These are phyloP conservation scores for Syncerus caffer DNA, from an alignment of 2,797 vertebrate genomes.

Conservation along the genomic window DNA sequence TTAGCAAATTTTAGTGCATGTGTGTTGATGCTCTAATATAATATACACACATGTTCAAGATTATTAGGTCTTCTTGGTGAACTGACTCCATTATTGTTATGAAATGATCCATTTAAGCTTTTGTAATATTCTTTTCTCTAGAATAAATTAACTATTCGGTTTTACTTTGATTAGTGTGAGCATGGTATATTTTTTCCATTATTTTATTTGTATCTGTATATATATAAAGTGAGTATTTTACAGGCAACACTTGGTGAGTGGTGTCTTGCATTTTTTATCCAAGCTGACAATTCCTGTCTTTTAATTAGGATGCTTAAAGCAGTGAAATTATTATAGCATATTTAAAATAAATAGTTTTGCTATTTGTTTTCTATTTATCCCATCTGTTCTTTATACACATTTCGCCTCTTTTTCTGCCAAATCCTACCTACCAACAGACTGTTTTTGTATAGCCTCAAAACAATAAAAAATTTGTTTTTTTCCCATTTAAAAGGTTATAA, in stretches of 20 bases:
- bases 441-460: not conserved
- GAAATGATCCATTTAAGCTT: not conserved
- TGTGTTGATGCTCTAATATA: not conserved
- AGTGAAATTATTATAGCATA: not conserved
- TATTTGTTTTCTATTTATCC: not conserved
- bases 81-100: not conserved
- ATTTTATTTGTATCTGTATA: not conserved
- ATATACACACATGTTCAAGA: not conserved
- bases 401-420: not conserved
- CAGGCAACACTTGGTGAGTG: not conserved
- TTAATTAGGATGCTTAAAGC: not conserved
- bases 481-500: not conserved
- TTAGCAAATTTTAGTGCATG: not conserved
- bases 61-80: not conserved
- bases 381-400: not conserved
- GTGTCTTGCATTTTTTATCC: not conserved
- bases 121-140: not conserved
- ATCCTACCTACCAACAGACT: not conserved
- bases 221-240: not conserved
- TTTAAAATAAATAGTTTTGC: not conserved
- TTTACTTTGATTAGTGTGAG: not conserved
- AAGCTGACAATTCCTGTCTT: not conserved
- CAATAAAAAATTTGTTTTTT: not conserved
- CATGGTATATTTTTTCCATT: not conserved
- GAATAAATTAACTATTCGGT: not conserved